Evolutionary conservation across 2,888 invertebrate species (phyloP).

Genomic region (Standfussiana lucernea): DNA sequence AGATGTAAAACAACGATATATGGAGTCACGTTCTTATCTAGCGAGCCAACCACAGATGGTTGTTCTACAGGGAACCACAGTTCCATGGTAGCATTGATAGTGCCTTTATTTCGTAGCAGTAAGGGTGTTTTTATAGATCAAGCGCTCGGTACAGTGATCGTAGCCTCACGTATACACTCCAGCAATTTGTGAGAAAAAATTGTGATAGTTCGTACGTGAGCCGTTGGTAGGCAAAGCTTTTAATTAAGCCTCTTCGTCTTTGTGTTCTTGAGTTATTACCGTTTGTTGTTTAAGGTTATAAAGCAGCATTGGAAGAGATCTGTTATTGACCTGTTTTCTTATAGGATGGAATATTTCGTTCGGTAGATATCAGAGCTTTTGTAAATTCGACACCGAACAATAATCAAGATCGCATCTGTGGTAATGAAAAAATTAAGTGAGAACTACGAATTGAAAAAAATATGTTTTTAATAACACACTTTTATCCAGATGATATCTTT

Average conservation of each 20-base stretch:
- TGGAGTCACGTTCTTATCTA: conserved; percentile 77
- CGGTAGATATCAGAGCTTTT: background rate
- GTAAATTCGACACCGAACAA: background rate
- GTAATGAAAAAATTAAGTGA: background rate
- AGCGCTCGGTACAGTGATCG: conserved; percentile 16
- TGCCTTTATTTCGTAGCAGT: background rate
- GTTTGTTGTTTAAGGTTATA: conserved; percentile 21
- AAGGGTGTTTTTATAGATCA: conserved; percentile 7
- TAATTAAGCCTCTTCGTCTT: conserved; percentile 51
- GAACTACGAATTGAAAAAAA: background rate
- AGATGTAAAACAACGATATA: conserved; percentile 72
- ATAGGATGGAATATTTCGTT: background rate
- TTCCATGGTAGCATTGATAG: conserved; percentile 8
- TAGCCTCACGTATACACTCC: conserved; percentile 51
- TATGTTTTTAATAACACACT: background rate
- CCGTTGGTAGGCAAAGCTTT: conserved; percentile 43
- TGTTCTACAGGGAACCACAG: conserved; percentile 18
- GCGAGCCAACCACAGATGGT: conserved; percentile 57
- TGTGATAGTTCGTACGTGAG: conserved; percentile 63
- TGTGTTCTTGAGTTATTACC: conserved; percentile 16
- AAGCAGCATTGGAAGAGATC: background rate
- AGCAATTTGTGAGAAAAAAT: conserved; percentile 65
- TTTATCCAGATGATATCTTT: conserved; percentile 6
- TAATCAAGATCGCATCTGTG: background rate
- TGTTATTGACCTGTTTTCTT: background rate